Percentiles rank a stretch among this genome's conserved stretches.
phyloP scores from a whole-genome alignment of 2,797 vertebrate genomes.

The Anniella stebbinsi region DNA sequence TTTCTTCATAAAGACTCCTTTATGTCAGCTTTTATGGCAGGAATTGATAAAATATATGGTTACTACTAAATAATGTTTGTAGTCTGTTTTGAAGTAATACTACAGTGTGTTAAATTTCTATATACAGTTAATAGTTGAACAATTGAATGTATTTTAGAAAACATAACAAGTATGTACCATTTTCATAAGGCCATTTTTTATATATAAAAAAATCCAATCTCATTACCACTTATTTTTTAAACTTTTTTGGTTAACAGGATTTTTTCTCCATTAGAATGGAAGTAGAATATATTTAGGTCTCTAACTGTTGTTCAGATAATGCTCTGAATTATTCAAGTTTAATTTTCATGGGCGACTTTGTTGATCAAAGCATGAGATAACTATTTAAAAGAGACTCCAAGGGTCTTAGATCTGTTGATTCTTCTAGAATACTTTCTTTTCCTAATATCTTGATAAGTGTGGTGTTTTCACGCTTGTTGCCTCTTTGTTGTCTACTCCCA shows the following conservation, averaged over 20 bases:
- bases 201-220: slow-evolving; percentile 53
- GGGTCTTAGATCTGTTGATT: slow-evolving; percentile 57
- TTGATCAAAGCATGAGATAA: slow-evolving; percentile 36
- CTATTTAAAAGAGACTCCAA: slow-evolving; percentile 61
- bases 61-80: neutral
- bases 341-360: slow-evolving; percentile 57
- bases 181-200: slow-evolving; percentile 48
- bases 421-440: slow-evolving; percentile 31
- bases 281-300: slow-evolving; percentile 45
- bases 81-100: neutral
- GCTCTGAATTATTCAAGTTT: slow-evolving; percentile 37
- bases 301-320: slow-evolving; percentile 38
- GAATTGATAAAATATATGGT: slow-evolving; percentile 21
- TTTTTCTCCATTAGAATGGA: slow-evolving; percentile 61
- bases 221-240: neutral
- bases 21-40: neutral
- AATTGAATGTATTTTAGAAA: neutral
- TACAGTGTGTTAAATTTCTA: slow-evolving; percentile 7
- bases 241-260: slow-evolving; percentile 30
- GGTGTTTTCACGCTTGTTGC: neutral
- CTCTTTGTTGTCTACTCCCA: slow-evolving; percentile 31
- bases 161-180: neutral
- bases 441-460: slow-evolving; percentile 15
- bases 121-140: neutral
- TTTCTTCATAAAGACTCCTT: slow-evolving; percentile 25